Base-by-base conservation (phyloP, 1,140 invertebrate species). In the Drosophila fuyamai region DNA sequence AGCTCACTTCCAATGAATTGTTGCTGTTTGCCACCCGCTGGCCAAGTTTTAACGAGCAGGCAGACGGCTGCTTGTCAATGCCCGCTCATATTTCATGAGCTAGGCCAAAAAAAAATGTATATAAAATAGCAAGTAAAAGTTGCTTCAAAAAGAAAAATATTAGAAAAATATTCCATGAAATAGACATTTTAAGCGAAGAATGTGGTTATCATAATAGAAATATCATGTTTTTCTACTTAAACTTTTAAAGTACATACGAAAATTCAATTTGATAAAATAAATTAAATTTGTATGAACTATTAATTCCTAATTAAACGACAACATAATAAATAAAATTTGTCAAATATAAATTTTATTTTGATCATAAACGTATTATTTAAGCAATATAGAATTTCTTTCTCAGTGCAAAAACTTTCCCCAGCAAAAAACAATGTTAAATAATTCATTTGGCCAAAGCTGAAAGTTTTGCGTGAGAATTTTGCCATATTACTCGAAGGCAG, bases 401-500 rank as follows among this genome's bases (percentile, higher is more conserved):
- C 9, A 3, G 36, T 59, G 38, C 12, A 66, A 4, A 18, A 76
- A 67, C 56, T 74, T 65, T 51, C 54, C 27, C 54, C 41, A 9
- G 35, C 56, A 59, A 88, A 88, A 32, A 83, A 83, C 67, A 83
- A 80, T 83, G 84, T 89, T 88, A 88, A 88, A 88, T 88, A 88
- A 88, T 88, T 88, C 79, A 88, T 83, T 83, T 65, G 75, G 47
- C 71, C 55, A 50, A 50, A 54, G 76, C 75, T 65, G 35, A 79
- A 88, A 88, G 79, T 79, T 74, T 89, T 79, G 76, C 79, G 82
- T 86, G 82, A 86, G 82, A 86, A 86, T 79, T 82, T 82, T 48
- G 83, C 83, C 82, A 86, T 88, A 88, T 82, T 86, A 86, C 83
- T 68, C 66, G 71, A 72, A 67, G 54, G 62, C 57, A 58, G 63